Base-by-base conservation (phyloP, 2,113 vertebrate genomes). In the Fulica atra region DNA sequence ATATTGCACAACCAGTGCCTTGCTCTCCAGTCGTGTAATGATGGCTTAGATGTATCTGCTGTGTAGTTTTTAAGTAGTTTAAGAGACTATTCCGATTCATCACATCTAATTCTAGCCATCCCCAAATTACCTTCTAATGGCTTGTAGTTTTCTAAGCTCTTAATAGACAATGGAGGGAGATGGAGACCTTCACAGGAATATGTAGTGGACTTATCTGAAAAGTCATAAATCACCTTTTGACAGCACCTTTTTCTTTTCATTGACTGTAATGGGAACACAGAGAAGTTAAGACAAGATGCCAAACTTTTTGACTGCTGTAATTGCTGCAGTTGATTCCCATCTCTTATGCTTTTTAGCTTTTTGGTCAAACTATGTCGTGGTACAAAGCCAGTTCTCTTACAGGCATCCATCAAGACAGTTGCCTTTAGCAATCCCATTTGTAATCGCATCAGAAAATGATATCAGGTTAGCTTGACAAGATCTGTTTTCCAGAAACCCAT, bases 381-480 rank as follows among this genome's bases (percentile, higher is more conserved):
- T 91, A 57, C 42, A 74, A 86, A 86, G 72, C 56, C 80, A 53
- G n/a, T 81, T 91, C 57, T 86, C 44, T 92, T 81, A 36, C 69
- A 91, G 77, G 36, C 53, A 3, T 87, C 94, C n/a, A 72, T 96
- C 90, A 94, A 68, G 56, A 76, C 74, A 56, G 72, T 84, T 96
- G 72, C 76, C 60, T 91, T 81, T 60, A 93, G 86, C 93, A 81
- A 65, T 90, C 72, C 33, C 56, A 84, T 96, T 96, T 96, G 82
- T 96, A 95, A 96, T 96, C 94, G 60, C 88, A 96, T 96, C 94
- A 96, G 91, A 95, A 96, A 80, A 86, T 54, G 25, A 63, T 91
- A 96, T 95, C 69, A 94, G 28, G 85, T 97, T 96, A 94, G 69
- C 76, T 61, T 93, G 92, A 90, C 88, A 95, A 90, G 89, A 97